phyloP scores from a whole-genome alignment of 1,140 invertebrate genomes.

The Wasmannia auropunctata region DNA sequence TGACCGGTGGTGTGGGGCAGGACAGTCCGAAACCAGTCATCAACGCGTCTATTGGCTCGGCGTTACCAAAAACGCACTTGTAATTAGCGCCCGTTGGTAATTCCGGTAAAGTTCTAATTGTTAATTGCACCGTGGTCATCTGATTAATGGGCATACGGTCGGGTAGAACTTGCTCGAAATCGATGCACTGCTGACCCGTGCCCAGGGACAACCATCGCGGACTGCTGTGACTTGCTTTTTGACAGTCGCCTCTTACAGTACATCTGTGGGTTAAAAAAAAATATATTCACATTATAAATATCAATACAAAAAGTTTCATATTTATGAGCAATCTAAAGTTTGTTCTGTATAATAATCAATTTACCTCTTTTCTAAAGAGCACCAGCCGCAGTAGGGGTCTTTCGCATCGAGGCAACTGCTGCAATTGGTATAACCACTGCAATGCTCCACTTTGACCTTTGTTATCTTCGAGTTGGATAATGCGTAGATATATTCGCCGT shows the following conservation, averaged over 20 bases:
- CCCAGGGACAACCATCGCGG: constrained; percentile 97
- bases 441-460: constrained; percentile 97
- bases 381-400: constrained; percentile 99
- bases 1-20: constrained; percentile 93
- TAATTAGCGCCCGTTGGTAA: constrained; percentile 95
- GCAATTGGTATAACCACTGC: constrained; percentile 95
- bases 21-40: constrained; percentile 92
- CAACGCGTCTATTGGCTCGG: constrained; percentile 94
- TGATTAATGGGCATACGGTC: constrained; percentile 95
- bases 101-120: constrained; percentile 95
- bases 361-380: constrained; percentile 96
- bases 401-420: constrained; percentile 95
- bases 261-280: constrained; percentile 89
- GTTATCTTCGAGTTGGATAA: constrained; percentile 91
- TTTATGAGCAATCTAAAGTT: constrained; percentile 24
- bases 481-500: constrained; percentile 91
- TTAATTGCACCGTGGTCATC: constrained; percentile 93
- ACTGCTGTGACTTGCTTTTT: constrained; percentile 94
- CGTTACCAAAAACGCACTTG: constrained; percentile 95
- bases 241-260: constrained; percentile 94
- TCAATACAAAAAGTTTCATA: constrained; percentile 63
- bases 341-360: background rate
- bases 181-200: constrained; percentile 97
- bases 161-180: constrained; percentile 96
- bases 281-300: background rate